Percentiles rank a stretch among this genome's conserved stretches.
phyloP scores from a whole-genome alignment of 2,888 invertebrate genomes.

The Venustoraphidia nigricollis region DNA sequence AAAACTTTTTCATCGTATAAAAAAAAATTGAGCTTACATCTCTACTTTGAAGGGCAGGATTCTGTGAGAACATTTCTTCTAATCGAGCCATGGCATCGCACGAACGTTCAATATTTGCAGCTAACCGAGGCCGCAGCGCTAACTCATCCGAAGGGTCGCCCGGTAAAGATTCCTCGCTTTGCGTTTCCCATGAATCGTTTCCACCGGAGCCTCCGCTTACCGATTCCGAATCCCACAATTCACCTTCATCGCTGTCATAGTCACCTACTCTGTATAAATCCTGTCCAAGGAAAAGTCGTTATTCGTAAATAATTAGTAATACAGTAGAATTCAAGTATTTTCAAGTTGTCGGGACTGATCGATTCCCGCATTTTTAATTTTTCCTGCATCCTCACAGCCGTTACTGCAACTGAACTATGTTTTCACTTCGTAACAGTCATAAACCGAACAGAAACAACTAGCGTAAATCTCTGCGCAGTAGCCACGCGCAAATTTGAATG shows the following conservation, averaged over 20 bases:
- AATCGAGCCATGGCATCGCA: slow-evolving; percentile 56
- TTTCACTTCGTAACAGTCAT: no score
- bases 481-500: no score
- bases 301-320: no score
- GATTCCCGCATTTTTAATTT: no score
- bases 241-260: slow-evolving; percentile 62
- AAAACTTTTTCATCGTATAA: background rate
- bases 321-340: no score
- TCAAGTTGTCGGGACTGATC: no score
- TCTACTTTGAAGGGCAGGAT: slow-evolving; percentile 59
- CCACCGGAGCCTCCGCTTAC: slow-evolving; percentile 31
- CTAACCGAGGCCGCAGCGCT: slow-evolving; percentile 41
- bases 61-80: slow-evolving; percentile 64
- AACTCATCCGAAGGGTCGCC: slow-evolving; percentile 33
- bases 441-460: no score
- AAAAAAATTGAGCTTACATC: slow-evolving; percentile 29
- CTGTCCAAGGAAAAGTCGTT: slow-evolving; percentile 16
- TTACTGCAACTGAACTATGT: no score
- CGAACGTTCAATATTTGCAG: slow-evolving; percentile 64
- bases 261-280: slow-evolving; percentile 38
- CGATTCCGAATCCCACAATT: slow-evolving; percentile 39
- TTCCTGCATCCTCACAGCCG: no score
- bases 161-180: slow-evolving; percentile 41
- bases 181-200: slow-evolving; percentile 74
- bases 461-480: no score